Percentiles rank a stretch among this genome's conserved stretches.
Conservation (phyloP, 1,140 invertebrate species). For the Pseudomyrmex pallidus region DNA sequence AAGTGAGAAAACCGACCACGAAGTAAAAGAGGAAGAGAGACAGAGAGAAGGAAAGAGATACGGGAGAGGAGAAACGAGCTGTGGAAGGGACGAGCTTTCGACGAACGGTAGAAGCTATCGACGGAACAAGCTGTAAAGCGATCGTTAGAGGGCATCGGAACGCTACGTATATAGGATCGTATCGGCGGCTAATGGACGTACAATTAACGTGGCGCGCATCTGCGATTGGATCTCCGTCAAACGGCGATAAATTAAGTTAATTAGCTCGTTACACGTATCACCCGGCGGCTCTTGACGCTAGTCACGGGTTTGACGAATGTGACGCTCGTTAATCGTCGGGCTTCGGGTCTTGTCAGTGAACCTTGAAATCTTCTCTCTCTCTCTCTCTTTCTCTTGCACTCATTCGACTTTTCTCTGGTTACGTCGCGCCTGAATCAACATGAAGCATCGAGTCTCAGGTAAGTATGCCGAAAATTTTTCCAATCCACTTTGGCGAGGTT, state of each 20-base stretch:
- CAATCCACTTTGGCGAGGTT: background rate
- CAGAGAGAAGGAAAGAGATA: too few relatives aligned
- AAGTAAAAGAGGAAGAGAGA: background rate
- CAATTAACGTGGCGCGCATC: constrained; percentile 79
- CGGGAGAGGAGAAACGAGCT: constrained; percentile 34
- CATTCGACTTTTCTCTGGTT: too few relatives aligned
- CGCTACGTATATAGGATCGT: constrained; percentile 73
- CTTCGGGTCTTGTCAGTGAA: constrained; percentile 12
- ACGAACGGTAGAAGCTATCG: constrained; percentile 58
- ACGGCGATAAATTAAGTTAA: constrained; percentile 81
- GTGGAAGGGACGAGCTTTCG: constrained; percentile 52
- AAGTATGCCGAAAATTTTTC: background rate
- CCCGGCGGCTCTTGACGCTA: constrained; percentile 64
- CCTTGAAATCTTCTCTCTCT: background rate
- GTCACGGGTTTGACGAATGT: constrained; percentile 76
- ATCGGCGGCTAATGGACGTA: constrained; percentile 78
- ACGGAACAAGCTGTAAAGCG: constrained; percentile 74
- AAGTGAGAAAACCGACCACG: background rate
- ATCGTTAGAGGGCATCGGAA: constrained; percentile 72
- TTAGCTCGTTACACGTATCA: constrained; percentile 79
- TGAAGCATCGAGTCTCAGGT: background rate
- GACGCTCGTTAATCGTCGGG: constrained; percentile 74
- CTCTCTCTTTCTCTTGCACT: too few relatives aligned
- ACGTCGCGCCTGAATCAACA: too few relatives aligned
- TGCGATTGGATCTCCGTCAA: constrained; percentile 78